Evolutionary conservation across 2,888 invertebrate species (phyloP), one percentile per base, ranked within the genome.

Genomic region (Merodon equestris): DNA sequence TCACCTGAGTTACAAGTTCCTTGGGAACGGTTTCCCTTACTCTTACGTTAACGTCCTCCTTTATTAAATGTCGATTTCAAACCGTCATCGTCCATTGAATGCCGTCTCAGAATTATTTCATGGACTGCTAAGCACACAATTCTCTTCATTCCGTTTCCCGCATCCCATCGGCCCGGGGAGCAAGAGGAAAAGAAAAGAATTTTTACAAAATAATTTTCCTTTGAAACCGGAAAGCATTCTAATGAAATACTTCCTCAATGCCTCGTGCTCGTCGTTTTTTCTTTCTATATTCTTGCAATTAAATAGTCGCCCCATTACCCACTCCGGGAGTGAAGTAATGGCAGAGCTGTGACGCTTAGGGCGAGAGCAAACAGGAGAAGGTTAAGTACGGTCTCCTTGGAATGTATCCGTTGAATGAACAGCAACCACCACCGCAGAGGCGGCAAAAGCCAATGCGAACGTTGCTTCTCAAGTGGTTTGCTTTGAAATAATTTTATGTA

Each of bases 201-300:
- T 70, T 64, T 64, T 56, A 50, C 38, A 54, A 63, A 63, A 72
- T 63, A 72, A 63, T 53, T 54, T 72, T 67, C 61, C 67, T 53
- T 72, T 77, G 72, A 38, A 67, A 67, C 40, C 42, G 42, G 34
- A 61, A 57, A 61, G 57, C 47, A 45, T 63, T 67, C 67, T 72
- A 72, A 72, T 72, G 61, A 77, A 77, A 63, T 72, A 77, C 67
- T 77, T 72, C 67, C 72, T 67, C 61, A 77, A 72, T 63, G 36
- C 51, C 50, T 38, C 38, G 36, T 77, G 57, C 67, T 72, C 36
- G 27, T 27, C 27, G 2, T 27, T 27, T 27, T 27, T 27, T 27
- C 2, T 27, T 27, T 27, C 27, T 27, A 27, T 27, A 7, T 7
- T 45, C 51, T 61, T 47, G 45, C 72, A 77, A 77, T 77, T 72